phyloP scores from a whole-genome alignment of 1,140 invertebrate species.

The Drosophila baimaii region DNA sequence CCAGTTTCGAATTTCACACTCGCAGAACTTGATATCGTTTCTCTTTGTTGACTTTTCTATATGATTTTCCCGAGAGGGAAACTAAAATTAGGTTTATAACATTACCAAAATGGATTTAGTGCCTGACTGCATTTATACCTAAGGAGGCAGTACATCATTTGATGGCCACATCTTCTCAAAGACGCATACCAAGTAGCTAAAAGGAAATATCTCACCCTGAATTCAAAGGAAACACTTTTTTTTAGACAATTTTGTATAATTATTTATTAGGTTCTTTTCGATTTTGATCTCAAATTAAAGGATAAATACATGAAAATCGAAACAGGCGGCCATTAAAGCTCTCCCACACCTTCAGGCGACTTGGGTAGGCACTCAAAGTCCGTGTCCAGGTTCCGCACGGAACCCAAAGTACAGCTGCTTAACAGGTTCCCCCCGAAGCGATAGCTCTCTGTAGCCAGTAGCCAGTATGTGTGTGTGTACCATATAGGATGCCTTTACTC shows the following conservation, averaged over 20 bases:
- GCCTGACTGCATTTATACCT: slow-evolving; percentile 35
- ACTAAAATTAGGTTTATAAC: slow-evolving; percentile 8
- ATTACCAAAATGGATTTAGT: slow-evolving; percentile 30
- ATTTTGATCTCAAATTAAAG: background rate
- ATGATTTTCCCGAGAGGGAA: slow-evolving; percentile 4
- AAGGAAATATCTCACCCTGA: background rate
- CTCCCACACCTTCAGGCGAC: background rate
- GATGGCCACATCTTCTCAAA: background rate
- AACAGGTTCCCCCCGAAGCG: slow-evolving; percentile 41
- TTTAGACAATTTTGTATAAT: too few relatives aligned
- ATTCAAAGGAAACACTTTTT: background rate
- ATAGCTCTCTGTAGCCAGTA: slow-evolving; percentile 31
- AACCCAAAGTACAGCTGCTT: slow-evolving; percentile 56
- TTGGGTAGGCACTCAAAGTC: slow-evolving; percentile 15
- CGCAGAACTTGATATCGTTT: background rate
- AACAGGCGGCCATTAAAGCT: slow-evolving; percentile 1
- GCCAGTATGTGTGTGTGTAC: slow-evolving; percentile 56
- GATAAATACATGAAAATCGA: slow-evolving; percentile 2
- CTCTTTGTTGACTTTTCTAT: background rate
- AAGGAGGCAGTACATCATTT: slow-evolving; percentile 3
- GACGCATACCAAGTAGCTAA: background rate
- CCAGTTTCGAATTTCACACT: slow-evolving; percentile 22
- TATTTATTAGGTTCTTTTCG: background rate
- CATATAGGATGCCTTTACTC: slow-evolving; percentile 46
- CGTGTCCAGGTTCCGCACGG: slow-evolving; percentile 29